Conservation (phyloP, 2,797 vertebrate genomes). For the Fratercula arctica region DNA sequence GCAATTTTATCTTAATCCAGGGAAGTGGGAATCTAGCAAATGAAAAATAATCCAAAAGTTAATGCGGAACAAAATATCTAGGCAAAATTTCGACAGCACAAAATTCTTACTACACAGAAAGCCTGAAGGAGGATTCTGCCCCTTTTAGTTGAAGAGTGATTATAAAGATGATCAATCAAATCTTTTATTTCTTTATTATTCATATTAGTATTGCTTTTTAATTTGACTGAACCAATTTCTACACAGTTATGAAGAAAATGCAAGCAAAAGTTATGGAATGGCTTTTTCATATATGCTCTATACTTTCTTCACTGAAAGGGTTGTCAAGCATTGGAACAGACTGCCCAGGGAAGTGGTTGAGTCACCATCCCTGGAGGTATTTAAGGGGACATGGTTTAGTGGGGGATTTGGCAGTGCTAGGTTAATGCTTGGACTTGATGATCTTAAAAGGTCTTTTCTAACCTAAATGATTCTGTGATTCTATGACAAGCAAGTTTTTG, state of each 20-base stretch:
- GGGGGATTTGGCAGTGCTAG: background rate
- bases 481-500: background rate
- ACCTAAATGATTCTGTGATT: background rate
- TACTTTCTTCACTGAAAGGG: background rate
- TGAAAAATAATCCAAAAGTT: constrained; percentile 53
- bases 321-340: background rate
- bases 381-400: background rate
- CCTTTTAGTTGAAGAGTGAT: background rate
- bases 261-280: background rate
- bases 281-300: background rate
- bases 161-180: background rate
- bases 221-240: background rate
- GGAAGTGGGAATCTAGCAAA: constrained; percentile 3
- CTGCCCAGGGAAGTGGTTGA: background rate
- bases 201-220: background rate
- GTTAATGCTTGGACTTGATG: background rate
- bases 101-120: background rate
- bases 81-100: background rate
- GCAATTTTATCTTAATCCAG: constrained; percentile 61
- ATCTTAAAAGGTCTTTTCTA: background rate
- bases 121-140: background rate
- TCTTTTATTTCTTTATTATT: background rate
- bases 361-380: background rate
- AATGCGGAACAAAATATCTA: background rate
- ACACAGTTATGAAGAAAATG: background rate